Conservation (phyloP, 2,797 vertebrate species). For the Cyprinella venusta region DNA sequence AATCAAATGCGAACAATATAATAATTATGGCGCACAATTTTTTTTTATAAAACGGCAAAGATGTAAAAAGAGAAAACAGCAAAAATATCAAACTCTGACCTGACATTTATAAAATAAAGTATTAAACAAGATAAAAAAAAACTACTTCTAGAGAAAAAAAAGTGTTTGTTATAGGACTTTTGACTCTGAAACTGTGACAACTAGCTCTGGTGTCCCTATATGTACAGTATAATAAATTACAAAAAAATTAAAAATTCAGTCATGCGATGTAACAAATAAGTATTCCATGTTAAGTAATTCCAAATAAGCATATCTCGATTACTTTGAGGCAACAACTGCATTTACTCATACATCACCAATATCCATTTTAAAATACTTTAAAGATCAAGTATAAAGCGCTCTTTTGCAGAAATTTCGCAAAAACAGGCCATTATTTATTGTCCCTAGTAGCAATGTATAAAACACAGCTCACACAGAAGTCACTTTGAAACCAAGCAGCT, state of each 20-base stretch:
- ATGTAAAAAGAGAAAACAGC: background rate
- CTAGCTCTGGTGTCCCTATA: too few species aligned
- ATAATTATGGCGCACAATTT: background rate
- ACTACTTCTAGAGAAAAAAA: background rate
- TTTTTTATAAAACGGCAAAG: background rate
- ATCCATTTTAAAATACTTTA: background rate
- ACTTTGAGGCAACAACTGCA: background rate
- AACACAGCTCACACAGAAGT: too few species aligned
- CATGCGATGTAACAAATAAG: background rate
- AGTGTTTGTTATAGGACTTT: background rate
- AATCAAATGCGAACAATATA: background rate
- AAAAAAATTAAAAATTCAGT: too few species aligned
- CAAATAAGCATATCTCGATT: background rate
- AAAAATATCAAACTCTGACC: background rate
- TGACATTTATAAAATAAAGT: background rate
- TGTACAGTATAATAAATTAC: too few species aligned
- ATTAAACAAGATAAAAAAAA: background rate
- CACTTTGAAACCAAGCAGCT: background rate
- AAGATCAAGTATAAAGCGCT: background rate
- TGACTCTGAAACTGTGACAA: background rate
- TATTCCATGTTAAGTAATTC: background rate
- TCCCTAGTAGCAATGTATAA: too few species aligned
- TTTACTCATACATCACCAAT: background rate
- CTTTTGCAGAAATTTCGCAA: too few species aligned
- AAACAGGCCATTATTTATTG: background rate